A percentile compares a stretch with the other conserved stretches of the same genome.
Evolutionary conservation across 2,888 invertebrate genomes (phyloP).

Genomic region (Meganola albula): DNA sequence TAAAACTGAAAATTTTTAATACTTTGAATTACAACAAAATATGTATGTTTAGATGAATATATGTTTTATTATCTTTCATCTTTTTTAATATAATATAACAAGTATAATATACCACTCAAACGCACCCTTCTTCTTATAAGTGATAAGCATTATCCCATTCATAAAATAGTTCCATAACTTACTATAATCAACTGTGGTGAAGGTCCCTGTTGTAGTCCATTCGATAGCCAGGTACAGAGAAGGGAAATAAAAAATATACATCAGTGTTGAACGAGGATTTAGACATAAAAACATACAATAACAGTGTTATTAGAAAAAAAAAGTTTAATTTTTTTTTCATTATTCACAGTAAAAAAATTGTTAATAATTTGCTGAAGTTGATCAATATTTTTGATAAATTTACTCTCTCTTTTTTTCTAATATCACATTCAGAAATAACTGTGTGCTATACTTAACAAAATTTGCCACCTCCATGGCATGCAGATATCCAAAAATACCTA

Average conservation of each 20-base stretch:
- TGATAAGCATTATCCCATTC: too few relatives aligned
- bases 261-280: too few relatives aligned
- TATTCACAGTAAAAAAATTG: too few relatives aligned
- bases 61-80: too few relatives aligned
- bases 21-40: too few relatives aligned
- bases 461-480: constrained; percentile 37
- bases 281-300: not conserved
- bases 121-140: too few relatives aligned
- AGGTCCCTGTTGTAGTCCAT: constrained; percentile 59
- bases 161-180: constrained; percentile 48
- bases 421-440: constrained; percentile 22
- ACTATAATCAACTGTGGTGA: constrained; percentile 75
- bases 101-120: constrained; percentile 32
- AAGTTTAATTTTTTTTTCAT: too few relatives aligned
- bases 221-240: constrained; percentile 37
- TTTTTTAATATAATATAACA: not conserved
- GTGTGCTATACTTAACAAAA: constrained; percentile 35
- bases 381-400: too few relatives aligned
- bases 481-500: constrained; percentile 26
- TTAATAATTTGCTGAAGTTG: too few relatives aligned
- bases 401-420: constrained; percentile 21
- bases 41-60: too few relatives aligned
- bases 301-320: constrained; percentile 26
- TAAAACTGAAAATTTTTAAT: too few relatives aligned
- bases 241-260: constrained; percentile 45